A percentile compares a stretch with the other conserved stretches of the same genome.
These are phyloP conservation scores for Amphiprion ocellaris DNA, from an alignment of 2,113 vertebrate genomes.

Conservation along the genomic window DNA sequence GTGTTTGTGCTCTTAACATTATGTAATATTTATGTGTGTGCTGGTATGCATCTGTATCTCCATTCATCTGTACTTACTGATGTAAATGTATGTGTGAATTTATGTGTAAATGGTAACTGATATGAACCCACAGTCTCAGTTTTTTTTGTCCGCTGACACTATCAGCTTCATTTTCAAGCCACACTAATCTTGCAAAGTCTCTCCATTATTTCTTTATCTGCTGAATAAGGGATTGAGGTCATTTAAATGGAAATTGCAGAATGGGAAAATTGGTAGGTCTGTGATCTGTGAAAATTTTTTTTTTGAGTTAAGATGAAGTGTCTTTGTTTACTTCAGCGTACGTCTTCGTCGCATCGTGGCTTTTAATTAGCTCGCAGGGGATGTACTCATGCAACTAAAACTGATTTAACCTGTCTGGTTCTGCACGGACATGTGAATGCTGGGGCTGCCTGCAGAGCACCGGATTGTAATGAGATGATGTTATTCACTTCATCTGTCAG, in stretches of 20 bases:
- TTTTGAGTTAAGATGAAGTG: conserved; percentile 32
- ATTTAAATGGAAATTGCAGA: conserved; percentile 76
- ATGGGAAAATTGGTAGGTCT: neutral
- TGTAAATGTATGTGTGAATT: neutral
- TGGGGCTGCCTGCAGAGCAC: too few species aligned
- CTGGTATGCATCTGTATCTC: neutral
- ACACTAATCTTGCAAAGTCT: conserved; percentile 20
- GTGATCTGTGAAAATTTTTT: conserved; percentile 61
- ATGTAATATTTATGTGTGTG: neutral
- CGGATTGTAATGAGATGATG: too few species aligned
- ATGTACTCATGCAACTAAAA: conserved; percentile 27
- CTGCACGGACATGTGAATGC: neutral
- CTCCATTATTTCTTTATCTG: conserved; percentile 59
- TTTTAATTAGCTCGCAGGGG: conserved; percentile 41
- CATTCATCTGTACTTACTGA: neutral
- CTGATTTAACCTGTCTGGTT: conserved; percentile 1
- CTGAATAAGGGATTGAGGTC: conserved; percentile 43
- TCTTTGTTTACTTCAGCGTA: conserved; percentile 45
- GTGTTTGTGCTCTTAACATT: neutral
- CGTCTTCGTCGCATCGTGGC: conserved; percentile 1
- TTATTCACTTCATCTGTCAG: too few species aligned
- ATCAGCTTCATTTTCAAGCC: conserved; percentile 18
- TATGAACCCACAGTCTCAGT: neutral
- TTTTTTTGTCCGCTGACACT: conserved; percentile 19
- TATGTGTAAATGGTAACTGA: neutral